Percentiles rank a stretch among this genome's conserved stretches.
These are phyloP conservation scores for Nautilus pompilius DNA, from an alignment of 1,140 invertebrate species.

Conservation along the genomic window DNA sequence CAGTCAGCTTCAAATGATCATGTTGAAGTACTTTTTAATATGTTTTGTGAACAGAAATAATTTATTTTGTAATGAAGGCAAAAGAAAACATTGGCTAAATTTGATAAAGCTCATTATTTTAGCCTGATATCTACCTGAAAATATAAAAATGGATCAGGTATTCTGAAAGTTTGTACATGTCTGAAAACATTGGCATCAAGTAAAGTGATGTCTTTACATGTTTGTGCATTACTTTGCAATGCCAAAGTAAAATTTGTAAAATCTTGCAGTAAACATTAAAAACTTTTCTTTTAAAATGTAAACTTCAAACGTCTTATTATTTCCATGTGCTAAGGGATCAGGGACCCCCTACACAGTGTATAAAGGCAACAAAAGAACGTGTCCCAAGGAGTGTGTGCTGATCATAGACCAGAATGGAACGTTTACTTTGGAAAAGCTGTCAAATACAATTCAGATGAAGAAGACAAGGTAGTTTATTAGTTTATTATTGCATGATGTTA, in stretches of 20 bases:
- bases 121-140: no score
- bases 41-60: no score
- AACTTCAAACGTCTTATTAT: background rate
- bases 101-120: no score
- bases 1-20: no score
- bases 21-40: no score
- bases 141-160: no score
- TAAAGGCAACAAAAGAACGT: slow-evolving; percentile 86
- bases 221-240: no score
- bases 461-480: slow-evolving; percentile 93
- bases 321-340: slow-evolving; percentile 65
- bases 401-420: slow-evolving; percentile 91
- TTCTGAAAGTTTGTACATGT: no score
- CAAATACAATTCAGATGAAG: slow-evolving; percentile 88
- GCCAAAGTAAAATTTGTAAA: slow-evolving; percentile 4
- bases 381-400: slow-evolving; percentile 87
- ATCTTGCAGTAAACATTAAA: background rate
- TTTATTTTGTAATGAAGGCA: no score
- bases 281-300: background rate
- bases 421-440: slow-evolving; percentile 86
- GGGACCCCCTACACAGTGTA: slow-evolving; percentile 87
- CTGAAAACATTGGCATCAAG: no score
- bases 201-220: background rate
- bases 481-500: no score
- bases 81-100: no score